Evolutionary conservation across 2,113 vertebrate genomes (phyloP), one percentile per base, ranked within the genome.

Genomic region (Vimba vimba): DNA sequence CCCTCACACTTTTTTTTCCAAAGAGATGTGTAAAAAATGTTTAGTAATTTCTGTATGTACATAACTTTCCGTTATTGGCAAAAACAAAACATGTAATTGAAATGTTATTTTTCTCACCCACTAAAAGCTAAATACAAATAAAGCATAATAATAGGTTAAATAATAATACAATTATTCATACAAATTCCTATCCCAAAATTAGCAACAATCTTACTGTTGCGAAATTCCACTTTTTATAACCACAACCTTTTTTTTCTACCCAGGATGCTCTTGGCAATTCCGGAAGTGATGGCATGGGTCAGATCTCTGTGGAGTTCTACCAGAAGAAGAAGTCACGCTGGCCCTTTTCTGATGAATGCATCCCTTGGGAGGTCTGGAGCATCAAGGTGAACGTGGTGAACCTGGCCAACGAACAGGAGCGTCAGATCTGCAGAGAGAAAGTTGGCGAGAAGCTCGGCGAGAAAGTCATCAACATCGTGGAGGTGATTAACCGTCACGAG

Each of bases 281-380:
- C 0, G 98, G 98, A 79, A 96, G 95, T 0, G 97, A 99, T 0
- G 98, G 98, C 4, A 94, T 98, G 91, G 98, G 98, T 0, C 97
- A 99, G 86, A 97, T 99, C 91, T 99, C 98, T 1, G 86, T 99
- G 92, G 98, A 99, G 91, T 99, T 99, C 92, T 99, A 97, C 91
- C 98, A 99, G 96, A 99, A 99, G 93, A 99, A 99, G 92, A 99
- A 99, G 68, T 99, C 98, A 0, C 96, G 98, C 4, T 99, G 98
- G 98, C 98, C 97, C 0, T 99, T 99, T 90, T 97, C 98, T 0
- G 98, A 99, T 0, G 98, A 99, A 90, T 99, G 98, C 81, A 99
- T 99, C 86, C 98, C 96, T 0, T 99, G 98, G 98, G 98, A 99
- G 87, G 96, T 99, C 59, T 99, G 98, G 98, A 98, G 96, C 36